Evolutionary conservation across 2,888 invertebrate genomes (phyloP).

Genomic region (Oxytorus armatus): DNA sequence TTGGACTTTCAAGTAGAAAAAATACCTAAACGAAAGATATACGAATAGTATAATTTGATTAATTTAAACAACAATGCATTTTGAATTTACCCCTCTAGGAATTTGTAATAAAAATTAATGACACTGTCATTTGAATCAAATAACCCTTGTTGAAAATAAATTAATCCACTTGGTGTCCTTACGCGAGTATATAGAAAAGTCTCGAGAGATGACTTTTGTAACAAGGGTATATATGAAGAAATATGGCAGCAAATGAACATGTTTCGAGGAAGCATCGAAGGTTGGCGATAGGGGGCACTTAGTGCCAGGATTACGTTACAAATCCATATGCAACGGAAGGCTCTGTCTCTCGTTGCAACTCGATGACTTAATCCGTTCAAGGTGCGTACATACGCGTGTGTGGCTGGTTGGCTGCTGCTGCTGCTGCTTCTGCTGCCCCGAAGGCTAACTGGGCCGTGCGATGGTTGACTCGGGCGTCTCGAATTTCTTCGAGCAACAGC

Average conservation of each 20-base stretch:
- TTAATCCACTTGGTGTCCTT: not conserved
- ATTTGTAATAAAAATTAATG: too few relatives aligned
- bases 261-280: conserved; percentile 54
- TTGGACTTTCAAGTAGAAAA: not conserved
- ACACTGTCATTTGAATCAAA: not conserved
- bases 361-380: conserved; percentile 70
- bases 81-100: too few relatives aligned
- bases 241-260: conserved; percentile 51
- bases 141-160: too few relatives aligned
- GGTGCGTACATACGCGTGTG: conserved; percentile 68
- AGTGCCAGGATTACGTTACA: conserved; percentile 66
- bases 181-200: not conserved
- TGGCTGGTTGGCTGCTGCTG: conserved; percentile 45
- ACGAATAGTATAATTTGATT: too few relatives aligned
- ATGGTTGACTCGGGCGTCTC: conserved; percentile 63
- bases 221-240: not conserved
- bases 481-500: conserved; percentile 63
- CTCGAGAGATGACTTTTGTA: not conserved
- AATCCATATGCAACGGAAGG: conserved; percentile 64
- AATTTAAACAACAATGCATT: too few relatives aligned
- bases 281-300: conserved; percentile 62
- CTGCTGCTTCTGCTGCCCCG: conserved; percentile 34
- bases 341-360: conserved; percentile 58
- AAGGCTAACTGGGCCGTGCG: conserved; percentile 52
- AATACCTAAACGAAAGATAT: not conserved